A percentile compares a stretch with the other conserved stretches of the same genome.
Conservation (phyloP, 2,113 vertebrate genomes). For the Phrynocephalus versicolor region DNA sequence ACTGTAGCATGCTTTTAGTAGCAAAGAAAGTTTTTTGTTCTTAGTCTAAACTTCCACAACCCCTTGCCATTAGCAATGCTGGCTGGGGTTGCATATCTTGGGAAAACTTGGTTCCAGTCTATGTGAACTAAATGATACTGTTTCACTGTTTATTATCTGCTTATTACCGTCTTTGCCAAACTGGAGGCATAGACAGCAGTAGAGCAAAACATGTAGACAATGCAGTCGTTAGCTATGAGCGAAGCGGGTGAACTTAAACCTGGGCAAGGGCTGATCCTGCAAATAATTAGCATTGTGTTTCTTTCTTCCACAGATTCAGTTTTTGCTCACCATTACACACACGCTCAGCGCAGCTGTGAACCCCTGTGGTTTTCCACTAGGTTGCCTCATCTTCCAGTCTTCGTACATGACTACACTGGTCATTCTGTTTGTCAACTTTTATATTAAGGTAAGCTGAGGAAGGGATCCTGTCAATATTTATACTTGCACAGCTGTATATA, state of each 20-base stretch:
- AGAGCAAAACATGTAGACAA: not conserved
- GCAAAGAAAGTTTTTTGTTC: too few relatives aligned
- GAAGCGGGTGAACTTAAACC: not conserved
- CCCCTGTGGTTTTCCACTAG: constrained; percentile 86
- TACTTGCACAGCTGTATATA: not conserved
- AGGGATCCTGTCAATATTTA: not conserved
- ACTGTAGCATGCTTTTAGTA: not conserved
- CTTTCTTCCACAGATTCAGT: constrained; percentile 78
- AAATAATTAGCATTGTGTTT: not conserved
- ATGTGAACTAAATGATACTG: too few relatives aligned
- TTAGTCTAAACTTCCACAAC: too few relatives aligned
- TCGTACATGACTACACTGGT: constrained; percentile 88
- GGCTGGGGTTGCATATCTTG: too few relatives aligned
- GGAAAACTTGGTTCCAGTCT: too few relatives aligned
- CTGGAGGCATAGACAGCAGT: not conserved
- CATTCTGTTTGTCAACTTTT: constrained; percentile 87
- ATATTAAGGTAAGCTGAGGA: constrained; percentile 80
- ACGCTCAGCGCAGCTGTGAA: constrained; percentile 82
- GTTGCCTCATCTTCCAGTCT: constrained; percentile 88
- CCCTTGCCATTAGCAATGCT: too few relatives aligned
- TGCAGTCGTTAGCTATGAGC: not conserved
- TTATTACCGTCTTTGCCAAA: too few relatives aligned
- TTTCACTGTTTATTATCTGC: too few relatives aligned
- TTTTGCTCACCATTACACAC: constrained; percentile 85
- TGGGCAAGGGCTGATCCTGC: not conserved